phyloP scores from a whole-genome alignment of 2,888 invertebrate genomes.

The Tupiocoris notatus region DNA sequence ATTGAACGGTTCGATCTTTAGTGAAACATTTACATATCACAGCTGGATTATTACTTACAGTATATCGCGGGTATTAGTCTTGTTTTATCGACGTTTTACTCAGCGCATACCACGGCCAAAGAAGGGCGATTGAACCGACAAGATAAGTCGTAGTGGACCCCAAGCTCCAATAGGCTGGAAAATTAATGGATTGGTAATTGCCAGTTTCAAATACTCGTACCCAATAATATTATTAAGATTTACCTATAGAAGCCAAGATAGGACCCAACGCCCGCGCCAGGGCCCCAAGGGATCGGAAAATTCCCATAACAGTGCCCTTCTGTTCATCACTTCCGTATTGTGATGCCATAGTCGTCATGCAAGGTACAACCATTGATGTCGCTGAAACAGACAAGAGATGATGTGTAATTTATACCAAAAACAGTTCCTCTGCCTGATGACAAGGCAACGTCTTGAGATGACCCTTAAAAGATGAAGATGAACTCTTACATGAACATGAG shows the following conservation, averaged over 20 bases:
- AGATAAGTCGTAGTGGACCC: constrained; percentile 82
- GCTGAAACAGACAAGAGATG: too few relatives aligned
- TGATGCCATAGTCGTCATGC: constrained; percentile 90
- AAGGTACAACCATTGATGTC: constrained; percentile 91
- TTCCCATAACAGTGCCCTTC: constrained; percentile 90
- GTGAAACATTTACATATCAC: too few relatives aligned
- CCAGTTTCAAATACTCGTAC: too few relatives aligned
- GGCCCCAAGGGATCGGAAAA: constrained; percentile 91
- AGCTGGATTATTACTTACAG: too few relatives aligned
- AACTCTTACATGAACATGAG: too few relatives aligned
- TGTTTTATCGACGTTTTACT: constrained; percentile 37
- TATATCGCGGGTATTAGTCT: constrained; percentile 31
- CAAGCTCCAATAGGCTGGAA: constrained; percentile 84
- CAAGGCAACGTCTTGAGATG: too few relatives aligned
- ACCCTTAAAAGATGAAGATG: too few relatives aligned
- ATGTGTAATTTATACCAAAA: too few relatives aligned
- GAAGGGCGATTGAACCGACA: constrained; percentile 70
- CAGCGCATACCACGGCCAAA: constrained; percentile 62
- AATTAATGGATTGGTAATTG: too few relatives aligned
- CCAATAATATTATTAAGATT: too few relatives aligned
- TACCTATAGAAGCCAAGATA: constrained; percentile 78
- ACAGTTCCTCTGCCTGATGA: too few relatives aligned
- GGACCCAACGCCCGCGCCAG: constrained; percentile 91
- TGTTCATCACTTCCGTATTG: constrained; percentile 74
- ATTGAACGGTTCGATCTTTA: too few relatives aligned